Evolutionary conservation across 1,140 invertebrate species (phyloP).

Genomic region (Forficula auricularia): DNA sequence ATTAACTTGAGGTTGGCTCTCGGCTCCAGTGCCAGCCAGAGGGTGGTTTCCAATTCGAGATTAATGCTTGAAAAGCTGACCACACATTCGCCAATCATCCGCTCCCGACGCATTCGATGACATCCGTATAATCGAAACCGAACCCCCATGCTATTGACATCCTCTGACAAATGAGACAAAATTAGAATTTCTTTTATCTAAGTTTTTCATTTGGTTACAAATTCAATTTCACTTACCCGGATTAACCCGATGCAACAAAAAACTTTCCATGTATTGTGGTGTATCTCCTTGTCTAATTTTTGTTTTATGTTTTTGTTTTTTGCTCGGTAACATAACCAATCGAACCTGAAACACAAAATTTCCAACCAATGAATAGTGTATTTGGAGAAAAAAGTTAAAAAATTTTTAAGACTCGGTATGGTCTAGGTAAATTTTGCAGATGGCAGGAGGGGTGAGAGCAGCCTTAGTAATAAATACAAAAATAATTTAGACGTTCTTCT

Average conservation of each 20-base stretch:
- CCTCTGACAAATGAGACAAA: slow-evolving; percentile 37
- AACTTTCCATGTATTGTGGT: slow-evolving; percentile 82
- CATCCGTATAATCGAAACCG: slow-evolving; percentile 79
- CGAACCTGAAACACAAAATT: slow-evolving; percentile 60
- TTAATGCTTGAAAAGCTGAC: slow-evolving; percentile 76
- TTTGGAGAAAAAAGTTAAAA: too few species aligned
- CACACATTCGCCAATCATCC: slow-evolving; percentile 76
- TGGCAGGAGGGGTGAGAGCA: too few species aligned
- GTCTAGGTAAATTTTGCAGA: too few species aligned
- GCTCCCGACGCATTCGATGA: slow-evolving; percentile 73
- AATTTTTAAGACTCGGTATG: too few species aligned
- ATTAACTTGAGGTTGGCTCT: slow-evolving; percentile 61
- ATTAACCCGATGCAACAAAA: slow-evolving; percentile 76
- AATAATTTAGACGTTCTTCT: too few species aligned
- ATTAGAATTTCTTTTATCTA: too few species aligned
- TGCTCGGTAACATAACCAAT: slow-evolving; percentile 67
- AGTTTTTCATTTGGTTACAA: too few species aligned
- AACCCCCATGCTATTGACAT: slow-evolving; percentile 77
- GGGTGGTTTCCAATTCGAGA: slow-evolving; percentile 69
- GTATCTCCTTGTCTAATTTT: slow-evolving; percentile 73
- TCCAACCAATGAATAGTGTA: too few species aligned
- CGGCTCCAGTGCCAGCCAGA: slow-evolving; percentile 74
- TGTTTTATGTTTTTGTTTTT: slow-evolving; percentile 85
- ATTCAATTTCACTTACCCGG: slow-evolving; percentile 37
- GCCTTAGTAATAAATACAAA: too few species aligned